Base-by-base conservation (phyloP, 2,797 vertebrate species). In the Pipistrellus kuhlii region DNA sequence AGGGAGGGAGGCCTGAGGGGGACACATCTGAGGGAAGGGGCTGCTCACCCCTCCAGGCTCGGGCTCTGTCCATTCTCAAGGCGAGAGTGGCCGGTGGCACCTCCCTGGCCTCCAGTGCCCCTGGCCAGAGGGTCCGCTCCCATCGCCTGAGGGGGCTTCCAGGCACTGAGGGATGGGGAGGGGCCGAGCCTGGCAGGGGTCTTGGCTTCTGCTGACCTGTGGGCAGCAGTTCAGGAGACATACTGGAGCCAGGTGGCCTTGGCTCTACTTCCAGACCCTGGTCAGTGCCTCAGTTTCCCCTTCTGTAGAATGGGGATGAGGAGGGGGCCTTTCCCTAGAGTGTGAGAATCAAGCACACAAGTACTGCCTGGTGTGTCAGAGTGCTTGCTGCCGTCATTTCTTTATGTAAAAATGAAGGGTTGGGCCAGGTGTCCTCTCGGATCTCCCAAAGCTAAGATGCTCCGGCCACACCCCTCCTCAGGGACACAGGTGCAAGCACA, bases 381-480 rank as follows among this genome's bases (percentile, higher is more conserved):
- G 21, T 20, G 38, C 51, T 68, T 64, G 32, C 1, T 15, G 15
- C 35, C 38, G 0, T 30, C 15, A 1, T 20, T 21, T n/a, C 41
- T 85, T 76, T 38, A 46, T 10, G 12, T 35, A 12, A 64, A 71
- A 51, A 35, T 2, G 57, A 38, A 51, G n/a, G 27, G 7, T 55
- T 35, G 27, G 44, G 1, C 30, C 30, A 25, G 21, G 27, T 11
- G 23, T 46, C 13, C 51, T 46, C 46, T 72, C 35, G 8, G 62
- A 59, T 21, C 30, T 15, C 27, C 30, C 8, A 18, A 73, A 21
- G 35, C 81, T 62, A 30, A 35, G 41, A 12, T 8, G 80, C 38
- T 64, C 35, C 0, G 1, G n/a, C 30, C 0, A 0, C 4, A n/a
- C 25, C 21, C 44, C 44, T 21, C 25, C 80, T 91, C 0, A 0